These are phyloP conservation scores for Crossaster papposus DNA, from an alignment of 53 echinoderm and acorn worm species.

Conservation along the genomic window DNA sequence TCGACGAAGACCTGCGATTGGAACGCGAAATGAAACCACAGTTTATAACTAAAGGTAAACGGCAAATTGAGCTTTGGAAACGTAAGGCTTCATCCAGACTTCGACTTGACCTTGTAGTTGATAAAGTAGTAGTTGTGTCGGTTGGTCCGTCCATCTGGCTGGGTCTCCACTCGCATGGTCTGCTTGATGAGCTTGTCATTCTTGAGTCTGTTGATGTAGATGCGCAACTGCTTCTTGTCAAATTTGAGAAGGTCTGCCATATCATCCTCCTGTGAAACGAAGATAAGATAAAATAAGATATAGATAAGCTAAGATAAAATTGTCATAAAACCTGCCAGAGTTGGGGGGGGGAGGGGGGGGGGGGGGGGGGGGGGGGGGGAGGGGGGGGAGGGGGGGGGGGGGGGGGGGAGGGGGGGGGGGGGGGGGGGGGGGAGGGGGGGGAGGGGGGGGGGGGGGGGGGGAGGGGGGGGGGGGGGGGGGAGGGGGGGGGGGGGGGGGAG, in stretches of 20 bases:
- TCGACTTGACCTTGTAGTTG: slow-evolving; percentile 75
- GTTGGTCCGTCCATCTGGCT: slow-evolving; percentile 87
- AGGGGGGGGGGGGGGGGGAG: too few species aligned
- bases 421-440: too few species aligned
- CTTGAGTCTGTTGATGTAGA: slow-evolving; percentile 86
- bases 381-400: too few species aligned
- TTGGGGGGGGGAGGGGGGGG: too few species aligned
- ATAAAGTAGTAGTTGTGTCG: slow-evolving; percentile 98
- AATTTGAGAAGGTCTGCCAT: slow-evolving; percentile 88
- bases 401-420: too few species aligned
- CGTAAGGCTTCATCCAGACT: neutral
- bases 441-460: too few species aligned
- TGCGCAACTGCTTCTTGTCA: slow-evolving; percentile 94
- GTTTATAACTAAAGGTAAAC: neutral
- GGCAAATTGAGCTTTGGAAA: neutral
- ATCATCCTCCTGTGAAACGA: slow-evolving; percentile 70
- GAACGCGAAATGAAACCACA: neutral
- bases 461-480: too few species aligned
- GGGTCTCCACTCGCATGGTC: slow-evolving; percentile 96
- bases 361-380: too few species aligned
- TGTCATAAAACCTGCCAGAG: too few species aligned
- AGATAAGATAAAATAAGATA: neutral
- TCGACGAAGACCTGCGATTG: slow-evolving; percentile 81
- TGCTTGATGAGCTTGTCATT: slow-evolving; percentile 91
- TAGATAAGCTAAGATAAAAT: too few species aligned